Evolutionary conservation across 2,113 vertebrate species (phyloP).

Genomic region (Gobius niger): DNA sequence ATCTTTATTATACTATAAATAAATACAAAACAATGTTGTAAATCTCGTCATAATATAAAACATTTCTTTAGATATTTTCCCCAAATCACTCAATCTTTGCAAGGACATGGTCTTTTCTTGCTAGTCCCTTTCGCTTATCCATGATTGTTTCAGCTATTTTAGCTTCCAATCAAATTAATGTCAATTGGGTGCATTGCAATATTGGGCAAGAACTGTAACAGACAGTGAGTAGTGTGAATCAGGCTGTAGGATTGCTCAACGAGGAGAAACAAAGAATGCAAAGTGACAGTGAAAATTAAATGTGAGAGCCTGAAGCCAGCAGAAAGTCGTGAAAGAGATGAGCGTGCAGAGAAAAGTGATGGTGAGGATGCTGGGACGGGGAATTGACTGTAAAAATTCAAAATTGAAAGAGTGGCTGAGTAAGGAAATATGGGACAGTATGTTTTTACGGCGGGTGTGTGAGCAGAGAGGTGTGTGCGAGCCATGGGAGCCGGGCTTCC

Average conservation of each 20-base stretch:
- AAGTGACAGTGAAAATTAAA: constrained; percentile 1
- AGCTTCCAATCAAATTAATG: no score
- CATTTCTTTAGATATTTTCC: no score
- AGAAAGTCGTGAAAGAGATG: constrained; percentile 23
- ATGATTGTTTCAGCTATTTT: no score
- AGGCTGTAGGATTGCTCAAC: not conserved
- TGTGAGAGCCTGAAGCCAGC: constrained; percentile 10
- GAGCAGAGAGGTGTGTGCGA: constrained; percentile 31
- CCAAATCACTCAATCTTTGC: no score
- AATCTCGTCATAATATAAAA: no score
- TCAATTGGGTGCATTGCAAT: not conserved
- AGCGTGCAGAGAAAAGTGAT: constrained; percentile 26
- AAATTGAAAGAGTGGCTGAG: constrained; percentile 61
- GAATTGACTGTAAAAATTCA: constrained; percentile 33
- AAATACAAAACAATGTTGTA: no score
- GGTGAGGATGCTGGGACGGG: constrained; percentile 34
- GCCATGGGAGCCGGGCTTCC: constrained; percentile 74
- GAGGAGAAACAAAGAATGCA: not conserved
- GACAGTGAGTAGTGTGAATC: no score
- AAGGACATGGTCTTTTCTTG: no score
- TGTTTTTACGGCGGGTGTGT: constrained; percentile 45
- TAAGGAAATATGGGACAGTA: constrained; percentile 58
- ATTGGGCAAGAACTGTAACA: not conserved
- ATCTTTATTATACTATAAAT: no score
- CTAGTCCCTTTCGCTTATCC: no score